A percentile compares a stretch with the other conserved stretches of the same genome.
Conservation (phyloP, 2,113 vertebrate species). For the Urocolius indicus region DNA sequence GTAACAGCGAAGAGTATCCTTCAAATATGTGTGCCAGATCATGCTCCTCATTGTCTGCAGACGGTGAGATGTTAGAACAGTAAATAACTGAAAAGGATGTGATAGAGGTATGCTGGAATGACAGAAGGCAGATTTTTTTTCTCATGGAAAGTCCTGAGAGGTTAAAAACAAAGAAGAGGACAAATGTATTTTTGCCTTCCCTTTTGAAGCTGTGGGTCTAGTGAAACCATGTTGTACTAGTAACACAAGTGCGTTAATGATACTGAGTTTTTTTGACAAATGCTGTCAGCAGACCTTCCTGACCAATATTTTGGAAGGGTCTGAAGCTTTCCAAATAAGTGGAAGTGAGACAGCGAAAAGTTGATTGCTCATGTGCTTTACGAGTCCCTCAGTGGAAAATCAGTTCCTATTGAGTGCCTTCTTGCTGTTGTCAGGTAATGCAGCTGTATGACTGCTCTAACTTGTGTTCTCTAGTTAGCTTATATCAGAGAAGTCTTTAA, state of each 20-base stretch:
- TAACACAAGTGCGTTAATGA: neutral
- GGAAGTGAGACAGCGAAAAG: neutral
- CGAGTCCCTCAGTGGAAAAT: neutral
- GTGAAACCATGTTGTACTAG: neutral
- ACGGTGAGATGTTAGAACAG: neutral
- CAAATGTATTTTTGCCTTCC: neutral
- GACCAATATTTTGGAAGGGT: neutral
- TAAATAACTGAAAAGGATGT: neutral
- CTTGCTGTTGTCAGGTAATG: neutral
- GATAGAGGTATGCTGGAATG: neutral
- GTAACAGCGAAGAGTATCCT: constrained; percentile 97
- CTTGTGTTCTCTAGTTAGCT: neutral
- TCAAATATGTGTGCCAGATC: neutral
- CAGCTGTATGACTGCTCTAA: neutral
- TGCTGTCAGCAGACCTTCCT: neutral
- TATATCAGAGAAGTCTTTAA: neutral
- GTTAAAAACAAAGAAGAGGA: neutral
- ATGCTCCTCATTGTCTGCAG: neutral
- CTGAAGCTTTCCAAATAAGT: neutral
- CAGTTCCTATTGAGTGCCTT: neutral
- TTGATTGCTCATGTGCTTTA: neutral
- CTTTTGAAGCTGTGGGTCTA: neutral
- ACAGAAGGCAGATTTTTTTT: neutral
- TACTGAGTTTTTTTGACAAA: neutral
- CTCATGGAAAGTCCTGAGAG: neutral